Percentiles rank a stretch among this genome's conserved stretches.
phyloP scores from a whole-genome alignment of 1,140 invertebrate genomes.

The Aleiodes sp. region DNA sequence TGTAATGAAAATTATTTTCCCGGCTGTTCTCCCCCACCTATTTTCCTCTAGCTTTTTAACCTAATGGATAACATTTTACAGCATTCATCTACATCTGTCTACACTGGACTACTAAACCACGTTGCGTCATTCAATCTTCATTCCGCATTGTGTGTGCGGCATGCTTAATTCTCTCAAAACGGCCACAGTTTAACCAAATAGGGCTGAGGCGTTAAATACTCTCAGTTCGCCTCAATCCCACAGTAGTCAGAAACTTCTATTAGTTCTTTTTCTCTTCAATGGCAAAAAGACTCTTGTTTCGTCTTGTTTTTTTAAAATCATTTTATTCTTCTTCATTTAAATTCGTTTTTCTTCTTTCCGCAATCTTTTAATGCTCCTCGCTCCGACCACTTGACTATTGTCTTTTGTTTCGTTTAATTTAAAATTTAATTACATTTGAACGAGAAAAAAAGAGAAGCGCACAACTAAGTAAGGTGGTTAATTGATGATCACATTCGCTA shows the following conservation, averaged over 20 bases:
- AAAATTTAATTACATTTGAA: constrained; percentile 8
- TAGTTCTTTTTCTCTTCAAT: too few species aligned
- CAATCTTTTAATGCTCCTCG: not conserved
- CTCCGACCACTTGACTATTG: not conserved
- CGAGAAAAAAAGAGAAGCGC: not conserved
- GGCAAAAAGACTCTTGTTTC: too few species aligned
- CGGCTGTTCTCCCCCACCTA: too few species aligned
- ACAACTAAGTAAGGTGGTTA: not conserved
- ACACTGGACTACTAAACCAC: not conserved
- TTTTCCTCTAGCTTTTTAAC: not conserved
- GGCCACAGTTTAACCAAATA: not conserved
- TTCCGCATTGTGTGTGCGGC: constrained; percentile 4
- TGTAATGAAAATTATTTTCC: constrained; percentile 9
- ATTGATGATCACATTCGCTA: not conserved
- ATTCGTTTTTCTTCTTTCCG: not conserved
- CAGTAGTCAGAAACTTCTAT: not conserved
- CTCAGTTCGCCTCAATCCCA: not conserved
- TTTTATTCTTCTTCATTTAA: not conserved
- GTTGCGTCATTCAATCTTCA: constrained; percentile 18
- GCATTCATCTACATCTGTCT: not conserved
- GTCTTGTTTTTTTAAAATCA: too few species aligned
- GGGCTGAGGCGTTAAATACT: constrained; percentile 1
- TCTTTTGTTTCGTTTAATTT: not conserved
- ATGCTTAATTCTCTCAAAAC: constrained; percentile 17
- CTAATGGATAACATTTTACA: not conserved